phyloP scores from a whole-genome alignment of 2,113 vertebrate genomes.

The Saccopteryx bilineata region DNA sequence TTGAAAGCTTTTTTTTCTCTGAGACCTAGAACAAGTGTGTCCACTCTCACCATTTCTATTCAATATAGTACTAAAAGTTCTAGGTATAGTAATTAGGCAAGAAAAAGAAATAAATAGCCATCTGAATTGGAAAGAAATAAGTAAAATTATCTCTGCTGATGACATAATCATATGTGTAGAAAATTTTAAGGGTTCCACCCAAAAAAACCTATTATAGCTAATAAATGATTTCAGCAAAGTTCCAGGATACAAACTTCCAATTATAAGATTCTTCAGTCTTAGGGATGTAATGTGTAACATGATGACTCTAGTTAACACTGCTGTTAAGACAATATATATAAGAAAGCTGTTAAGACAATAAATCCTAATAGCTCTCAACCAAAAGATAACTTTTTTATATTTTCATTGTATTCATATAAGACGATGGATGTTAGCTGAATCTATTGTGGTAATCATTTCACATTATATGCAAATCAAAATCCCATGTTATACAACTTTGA shows the following conservation, averaged over 20 bases:
- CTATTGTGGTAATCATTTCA: neutral
- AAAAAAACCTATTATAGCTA: neutral
- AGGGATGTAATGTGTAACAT: neutral
- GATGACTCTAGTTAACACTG: neutral
- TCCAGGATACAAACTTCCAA: neutral
- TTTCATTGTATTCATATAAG: neutral
- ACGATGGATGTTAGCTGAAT: neutral
- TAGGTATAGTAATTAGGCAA: neutral
- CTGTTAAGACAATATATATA: neutral
- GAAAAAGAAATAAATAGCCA: conserved; percentile 7
- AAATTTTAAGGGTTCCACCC: neutral
- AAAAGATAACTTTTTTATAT: neutral
- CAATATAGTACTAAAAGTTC: neutral
- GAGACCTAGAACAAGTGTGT: neutral
- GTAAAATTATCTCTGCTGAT: neutral
- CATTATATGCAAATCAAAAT: neutral
- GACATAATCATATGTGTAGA: neutral
- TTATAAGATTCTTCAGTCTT: neutral
- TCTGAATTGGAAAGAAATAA: neutral
- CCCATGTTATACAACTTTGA: too few species aligned
- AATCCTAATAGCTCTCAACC: neutral
- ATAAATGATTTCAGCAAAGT: neutral
- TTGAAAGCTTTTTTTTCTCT: neutral
- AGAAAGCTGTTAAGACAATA: neutral
- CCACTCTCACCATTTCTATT: neutral